Percentiles rank a stretch among this genome's conserved stretches.
These are phyloP conservation scores for Diloba caeruleocephala DNA, from an alignment of 2,888 invertebrate genomes.

Conservation along the genomic window DNA sequence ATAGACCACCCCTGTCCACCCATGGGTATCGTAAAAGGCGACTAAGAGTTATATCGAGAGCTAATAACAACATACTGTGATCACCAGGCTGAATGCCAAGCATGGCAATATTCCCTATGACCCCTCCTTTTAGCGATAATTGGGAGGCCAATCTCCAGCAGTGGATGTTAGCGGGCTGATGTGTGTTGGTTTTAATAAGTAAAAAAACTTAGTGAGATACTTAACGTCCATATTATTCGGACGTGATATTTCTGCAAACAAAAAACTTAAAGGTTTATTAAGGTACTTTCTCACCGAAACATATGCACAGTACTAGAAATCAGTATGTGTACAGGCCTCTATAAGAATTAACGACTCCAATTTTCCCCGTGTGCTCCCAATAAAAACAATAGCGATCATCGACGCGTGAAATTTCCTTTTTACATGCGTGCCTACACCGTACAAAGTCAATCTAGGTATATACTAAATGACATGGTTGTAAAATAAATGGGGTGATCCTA, in stretches of 20 bases:
- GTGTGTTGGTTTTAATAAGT: too few species aligned
- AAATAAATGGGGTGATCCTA: constrained; percentile 33
- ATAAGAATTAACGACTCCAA: constrained; percentile 65
- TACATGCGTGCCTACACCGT: constrained; percentile 56
- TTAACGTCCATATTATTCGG: constrained; percentile 7
- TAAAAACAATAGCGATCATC: constrained; percentile 71
- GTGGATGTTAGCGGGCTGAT: too few species aligned
- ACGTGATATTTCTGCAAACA: constrained; percentile 2
- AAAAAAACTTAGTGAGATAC: too few species aligned
- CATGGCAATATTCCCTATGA: too few species aligned
- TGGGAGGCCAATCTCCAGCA: too few species aligned
- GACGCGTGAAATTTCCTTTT: constrained; percentile 67
- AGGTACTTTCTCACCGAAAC: constrained; percentile 12
- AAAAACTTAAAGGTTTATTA: constrained; percentile 11
- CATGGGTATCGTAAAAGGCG: too few species aligned
- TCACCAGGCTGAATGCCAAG: too few species aligned
- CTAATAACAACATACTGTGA: too few species aligned
- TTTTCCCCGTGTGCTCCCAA: constrained; percentile 66
- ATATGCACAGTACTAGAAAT: constrained; percentile 57
- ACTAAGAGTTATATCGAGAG: too few species aligned
- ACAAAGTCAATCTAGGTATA: constrained; percentile 41
- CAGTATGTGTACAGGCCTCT: constrained; percentile 59
- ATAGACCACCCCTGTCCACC: too few species aligned
- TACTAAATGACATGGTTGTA: constrained; percentile 34
- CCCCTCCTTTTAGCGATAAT: too few species aligned